phyloP scores from a whole-genome alignment of 92 coral and sea anemone species.

The Actinernus sp. region DNA sequence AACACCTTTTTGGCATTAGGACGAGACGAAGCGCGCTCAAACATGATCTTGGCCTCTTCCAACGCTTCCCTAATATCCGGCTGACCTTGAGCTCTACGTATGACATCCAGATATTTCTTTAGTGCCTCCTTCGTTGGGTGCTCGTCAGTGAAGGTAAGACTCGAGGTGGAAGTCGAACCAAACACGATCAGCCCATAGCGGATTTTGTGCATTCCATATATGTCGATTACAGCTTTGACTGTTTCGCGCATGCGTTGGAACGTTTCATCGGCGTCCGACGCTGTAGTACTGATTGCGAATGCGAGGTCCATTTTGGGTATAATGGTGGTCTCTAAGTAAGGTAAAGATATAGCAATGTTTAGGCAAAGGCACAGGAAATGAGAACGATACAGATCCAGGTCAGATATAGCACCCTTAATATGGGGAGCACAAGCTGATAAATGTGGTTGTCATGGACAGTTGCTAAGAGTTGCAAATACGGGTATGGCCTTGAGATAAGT shows the following conservation, averaged over 20 bases:
- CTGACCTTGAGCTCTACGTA: constrained; percentile 22
- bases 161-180: constrained; percentile 48
- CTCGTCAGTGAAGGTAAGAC: constrained; percentile 47
- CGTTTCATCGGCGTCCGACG: constrained; percentile 49
- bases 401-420: too few relatives aligned
- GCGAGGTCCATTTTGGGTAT: constrained; percentile 71
- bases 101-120: constrained; percentile 7
- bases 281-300: constrained; percentile 74
- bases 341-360: neutral
- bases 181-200: constrained; percentile 73
- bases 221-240: constrained; percentile 50
- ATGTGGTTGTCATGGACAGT: too few relatives aligned
- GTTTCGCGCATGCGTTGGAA: constrained; percentile 65
- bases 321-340: constrained; percentile 9
- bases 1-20: constrained; percentile 78
- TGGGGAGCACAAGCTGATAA: too few relatives aligned
- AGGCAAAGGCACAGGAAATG: too few relatives aligned
- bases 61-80: constrained; percentile 56
- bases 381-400: too few relatives aligned
- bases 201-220: constrained; percentile 58
- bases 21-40: constrained; percentile 59
- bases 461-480: too few relatives aligned
- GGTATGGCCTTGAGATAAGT: too few relatives aligned
- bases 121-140: constrained; percentile 20
- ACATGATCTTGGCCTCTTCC: constrained; percentile 35